Evolutionary conservation across 2,888 invertebrate genomes (phyloP).

Genomic region (Apotomis betuletana): DNA sequence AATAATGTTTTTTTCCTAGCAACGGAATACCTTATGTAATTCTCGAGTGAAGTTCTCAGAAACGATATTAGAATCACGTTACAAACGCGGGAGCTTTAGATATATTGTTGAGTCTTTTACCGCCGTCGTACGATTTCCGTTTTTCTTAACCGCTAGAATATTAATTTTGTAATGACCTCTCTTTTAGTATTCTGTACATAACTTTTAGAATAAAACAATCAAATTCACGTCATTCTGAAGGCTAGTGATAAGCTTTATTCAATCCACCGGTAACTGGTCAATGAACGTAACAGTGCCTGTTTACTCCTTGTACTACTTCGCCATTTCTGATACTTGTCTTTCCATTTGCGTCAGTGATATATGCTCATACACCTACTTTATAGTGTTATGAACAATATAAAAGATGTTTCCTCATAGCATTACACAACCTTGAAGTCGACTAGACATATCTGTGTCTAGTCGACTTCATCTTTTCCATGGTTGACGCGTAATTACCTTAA

Average conservation of each 20-base stretch:
- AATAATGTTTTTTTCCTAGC: constrained; percentile 20
- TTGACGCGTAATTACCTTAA: constrained; percentile 16
- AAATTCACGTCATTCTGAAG: constrained; percentile 3
- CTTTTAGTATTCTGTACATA: constrained; percentile 36
- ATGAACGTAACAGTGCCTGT: constrained; percentile 44
- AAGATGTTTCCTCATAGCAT: constrained; percentile 30
- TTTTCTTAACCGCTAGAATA: constrained; percentile 61
- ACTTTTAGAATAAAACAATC: background rate
- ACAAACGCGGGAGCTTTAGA: constrained; percentile 49
- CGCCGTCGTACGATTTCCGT: constrained; percentile 61
- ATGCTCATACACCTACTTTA: constrained; percentile 26
- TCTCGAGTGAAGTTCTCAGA: constrained; percentile 28
- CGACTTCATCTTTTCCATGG: constrained; percentile 30
- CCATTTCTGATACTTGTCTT: constrained; percentile 45
- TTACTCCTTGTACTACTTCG: constrained; percentile 42
- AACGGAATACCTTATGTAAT: constrained; percentile 20
- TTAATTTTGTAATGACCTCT: constrained; percentile 56
- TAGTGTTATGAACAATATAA: constrained; percentile 27
- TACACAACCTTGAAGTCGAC: constrained; percentile 27
- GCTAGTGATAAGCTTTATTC: constrained; percentile 13
- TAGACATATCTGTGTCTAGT: constrained; percentile 4
- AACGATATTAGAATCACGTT: constrained; percentile 46
- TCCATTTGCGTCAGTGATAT: constrained; percentile 33
- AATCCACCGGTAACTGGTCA: constrained; percentile 39
- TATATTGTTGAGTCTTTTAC: constrained; percentile 52